These are phyloP conservation scores for Rotaria socialis DNA, from an alignment of 2,888 invertebrate species.

Conservation along the genomic window DNA sequence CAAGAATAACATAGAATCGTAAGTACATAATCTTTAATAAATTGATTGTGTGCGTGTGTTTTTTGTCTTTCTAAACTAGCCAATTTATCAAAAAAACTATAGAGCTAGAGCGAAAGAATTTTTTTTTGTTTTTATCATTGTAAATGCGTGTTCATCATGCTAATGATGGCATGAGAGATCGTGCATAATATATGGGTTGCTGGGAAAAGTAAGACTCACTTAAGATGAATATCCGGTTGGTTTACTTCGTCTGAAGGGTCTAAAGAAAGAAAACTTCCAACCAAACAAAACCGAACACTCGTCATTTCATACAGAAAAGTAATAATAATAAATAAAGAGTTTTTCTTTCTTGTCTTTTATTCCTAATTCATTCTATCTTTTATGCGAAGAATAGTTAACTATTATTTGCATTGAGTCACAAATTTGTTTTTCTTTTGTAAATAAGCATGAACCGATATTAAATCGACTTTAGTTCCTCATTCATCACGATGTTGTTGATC, in stretches of 20 bases:
- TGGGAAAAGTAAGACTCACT: background rate
- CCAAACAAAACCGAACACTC: background rate
- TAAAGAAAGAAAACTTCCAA: background rate
- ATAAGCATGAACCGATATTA: background rate
- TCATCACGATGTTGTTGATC: background rate
- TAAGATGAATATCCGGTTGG: conserved; percentile 13
- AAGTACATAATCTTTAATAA: background rate
- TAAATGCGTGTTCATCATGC: conserved; percentile 7
- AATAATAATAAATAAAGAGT: background rate
- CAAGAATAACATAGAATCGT: background rate
- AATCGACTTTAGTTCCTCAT: background rate
- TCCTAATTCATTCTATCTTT: background rate
- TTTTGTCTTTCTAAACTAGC: background rate
- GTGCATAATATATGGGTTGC: conserved; percentile 16
- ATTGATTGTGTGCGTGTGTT: background rate
- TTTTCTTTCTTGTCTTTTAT: background rate
- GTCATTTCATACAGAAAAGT: background rate
- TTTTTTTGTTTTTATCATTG: background rate
- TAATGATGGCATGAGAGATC: conserved; percentile 13
- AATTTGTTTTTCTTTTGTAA: background rate
- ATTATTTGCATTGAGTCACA: background rate
- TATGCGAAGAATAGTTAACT: background rate
- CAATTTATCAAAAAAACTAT: too few relatives aligned
- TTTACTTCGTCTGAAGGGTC: background rate
- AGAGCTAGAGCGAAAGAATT: too few relatives aligned